phyloP scores from a whole-genome alignment of 2,888 invertebrate species.

The Tiliacea aurago region DNA sequence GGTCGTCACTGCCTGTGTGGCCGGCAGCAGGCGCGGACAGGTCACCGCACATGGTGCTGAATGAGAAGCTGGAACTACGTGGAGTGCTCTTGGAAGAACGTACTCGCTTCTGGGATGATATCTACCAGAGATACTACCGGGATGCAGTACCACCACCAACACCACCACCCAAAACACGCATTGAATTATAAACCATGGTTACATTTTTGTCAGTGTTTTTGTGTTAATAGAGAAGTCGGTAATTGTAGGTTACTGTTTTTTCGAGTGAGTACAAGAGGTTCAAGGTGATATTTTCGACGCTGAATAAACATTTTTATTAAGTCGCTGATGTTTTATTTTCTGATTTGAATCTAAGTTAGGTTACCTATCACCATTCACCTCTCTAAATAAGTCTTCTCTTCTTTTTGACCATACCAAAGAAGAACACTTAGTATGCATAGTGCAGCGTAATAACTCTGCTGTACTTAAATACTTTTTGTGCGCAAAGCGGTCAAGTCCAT shows the following conservation, averaged over 20 bases:
- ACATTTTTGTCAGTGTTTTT: neutral
- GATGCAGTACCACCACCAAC: conserved; percentile 18
- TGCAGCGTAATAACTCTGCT: too few species aligned
- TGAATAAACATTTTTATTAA: neutral
- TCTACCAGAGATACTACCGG: conserved; percentile 64
- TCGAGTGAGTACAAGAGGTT: neutral
- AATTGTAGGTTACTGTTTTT: neutral
- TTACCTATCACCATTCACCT: neutral
- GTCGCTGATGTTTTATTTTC: neutral
- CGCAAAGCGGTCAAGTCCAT: too few species aligned
- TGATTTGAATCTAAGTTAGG: neutral
- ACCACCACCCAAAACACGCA: conserved; percentile 1
- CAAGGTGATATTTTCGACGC: neutral
- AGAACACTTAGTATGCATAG: neutral
- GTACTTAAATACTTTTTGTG: too few species aligned
- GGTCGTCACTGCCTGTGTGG: conserved; percentile 14
- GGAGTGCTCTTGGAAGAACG: conserved; percentile 57
- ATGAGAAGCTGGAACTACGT: conserved; percentile 60
- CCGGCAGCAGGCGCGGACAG: conserved; percentile 22
- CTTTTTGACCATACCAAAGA: neutral
- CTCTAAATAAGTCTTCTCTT: too few species aligned
- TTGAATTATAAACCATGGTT: conserved; percentile 8
- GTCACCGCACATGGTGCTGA: conserved; percentile 67
- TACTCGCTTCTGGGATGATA: conserved; percentile 65
- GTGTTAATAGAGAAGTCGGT: neutral